A percentile compares a stretch with the other conserved stretches of the same genome.
phyloP scores from a whole-genome alignment of 2,113 vertebrate genomes.

The Patagioenas fasciata region DNA sequence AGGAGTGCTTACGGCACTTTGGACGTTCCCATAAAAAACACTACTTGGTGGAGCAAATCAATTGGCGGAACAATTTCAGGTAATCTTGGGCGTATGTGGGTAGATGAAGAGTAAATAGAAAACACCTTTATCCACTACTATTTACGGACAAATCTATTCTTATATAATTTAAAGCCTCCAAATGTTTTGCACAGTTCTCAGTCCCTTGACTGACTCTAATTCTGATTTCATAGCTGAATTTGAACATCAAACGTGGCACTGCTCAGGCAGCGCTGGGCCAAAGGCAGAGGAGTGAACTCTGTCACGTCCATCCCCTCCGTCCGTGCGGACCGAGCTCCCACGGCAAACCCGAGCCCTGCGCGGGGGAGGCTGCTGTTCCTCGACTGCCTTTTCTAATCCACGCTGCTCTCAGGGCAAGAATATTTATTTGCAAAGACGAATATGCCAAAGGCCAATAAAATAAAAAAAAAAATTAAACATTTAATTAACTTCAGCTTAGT shows the following conservation, averaged over 20 bases:
- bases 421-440: slow-evolving; percentile 55
- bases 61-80: background rate
- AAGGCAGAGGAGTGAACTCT: background rate
- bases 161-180: background rate
- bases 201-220: background rate
- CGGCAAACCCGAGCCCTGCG: background rate
- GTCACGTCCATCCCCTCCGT: background rate
- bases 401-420: background rate
- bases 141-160: background rate
- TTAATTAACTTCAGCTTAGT: slow-evolving; percentile 80
- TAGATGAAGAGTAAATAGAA: background rate
- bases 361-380: accelerated
- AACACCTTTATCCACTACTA: background rate
- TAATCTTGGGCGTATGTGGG: background rate
- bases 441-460: slow-evolving; percentile 50
- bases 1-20: background rate
- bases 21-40: background rate
- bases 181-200: background rate
- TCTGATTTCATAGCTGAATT: background rate
- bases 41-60: background rate
- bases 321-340: background rate
- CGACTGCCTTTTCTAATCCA: background rate
- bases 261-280: background rate
- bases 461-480: slow-evolving; percentile 59
- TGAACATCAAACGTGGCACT: background rate